These are phyloP conservation scores for Nephrotoma appendiculata DNA, from an alignment of 2,888 invertebrate genomes.

Conservation along the genomic window DNA sequence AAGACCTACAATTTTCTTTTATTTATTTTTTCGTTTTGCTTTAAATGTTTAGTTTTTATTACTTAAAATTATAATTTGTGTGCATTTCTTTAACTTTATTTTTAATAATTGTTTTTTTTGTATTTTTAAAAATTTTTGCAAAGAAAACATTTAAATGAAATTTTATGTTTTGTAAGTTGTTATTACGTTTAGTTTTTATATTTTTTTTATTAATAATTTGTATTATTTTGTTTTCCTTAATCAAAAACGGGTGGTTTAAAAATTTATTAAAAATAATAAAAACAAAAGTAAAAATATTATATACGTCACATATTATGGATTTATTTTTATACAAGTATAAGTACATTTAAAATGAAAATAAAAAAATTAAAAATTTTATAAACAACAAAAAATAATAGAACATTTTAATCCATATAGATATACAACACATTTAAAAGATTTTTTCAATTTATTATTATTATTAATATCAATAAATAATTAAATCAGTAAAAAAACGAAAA, in stretches of 20 bases:
- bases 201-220: not conserved
- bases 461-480: not conserved
- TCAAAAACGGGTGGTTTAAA: not conserved
- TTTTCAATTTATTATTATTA: not conserved
- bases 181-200: not conserved
- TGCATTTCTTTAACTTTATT: not conserved
- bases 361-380: not conserved
- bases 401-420: not conserved
- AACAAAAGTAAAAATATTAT: not conserved
- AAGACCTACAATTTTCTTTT: not conserved
- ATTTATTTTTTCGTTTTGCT: not conserved
- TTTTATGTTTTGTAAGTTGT: not conserved
- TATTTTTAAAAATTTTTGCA: not conserved
- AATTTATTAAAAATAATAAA: not conserved
- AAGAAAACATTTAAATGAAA: not conserved
- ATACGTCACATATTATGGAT: not conserved
- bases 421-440: not conserved
- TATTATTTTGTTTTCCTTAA: not conserved
- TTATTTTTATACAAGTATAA: not conserved
- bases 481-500: not conserved
- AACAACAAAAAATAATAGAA: not conserved
- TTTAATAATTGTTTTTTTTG: not conserved
- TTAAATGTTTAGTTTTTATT: not conserved
- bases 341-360: not conserved
- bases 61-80: not conserved